Percentiles rank a stretch among this genome's conserved stretches.
Evolutionary conservation across 2,113 vertebrate species (phyloP).

Genomic region (Leucopsar rothschildi): DNA sequence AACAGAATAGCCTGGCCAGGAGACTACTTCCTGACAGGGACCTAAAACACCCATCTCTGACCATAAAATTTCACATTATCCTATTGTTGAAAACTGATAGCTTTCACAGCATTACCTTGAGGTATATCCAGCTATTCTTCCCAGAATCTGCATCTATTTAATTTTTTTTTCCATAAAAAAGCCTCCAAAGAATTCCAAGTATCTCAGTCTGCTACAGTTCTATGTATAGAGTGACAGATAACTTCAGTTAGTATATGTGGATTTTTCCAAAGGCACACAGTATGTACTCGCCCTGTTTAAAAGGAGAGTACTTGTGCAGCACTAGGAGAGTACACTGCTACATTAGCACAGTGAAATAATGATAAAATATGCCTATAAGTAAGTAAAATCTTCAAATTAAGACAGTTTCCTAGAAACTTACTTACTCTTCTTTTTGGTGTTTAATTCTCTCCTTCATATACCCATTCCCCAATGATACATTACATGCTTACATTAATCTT

Average conservation of each 20-base stretch:
- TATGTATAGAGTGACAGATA: background rate
- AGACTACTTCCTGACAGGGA: background rate
- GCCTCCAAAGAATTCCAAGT: background rate
- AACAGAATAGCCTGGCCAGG: background rate
- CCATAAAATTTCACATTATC: background rate
- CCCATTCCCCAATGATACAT: background rate
- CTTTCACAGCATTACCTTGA: background rate
- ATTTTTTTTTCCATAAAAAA: background rate
- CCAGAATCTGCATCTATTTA: background rate
- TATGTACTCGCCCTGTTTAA: background rate
- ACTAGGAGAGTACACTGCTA: background rate
- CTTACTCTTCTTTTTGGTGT: background rate
- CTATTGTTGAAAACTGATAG: background rate
- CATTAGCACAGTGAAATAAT: background rate
- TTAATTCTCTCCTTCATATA: background rate
- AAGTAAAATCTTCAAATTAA: background rate
- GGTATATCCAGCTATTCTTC: background rate
- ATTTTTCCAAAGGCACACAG: background rate
- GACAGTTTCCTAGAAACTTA: background rate
- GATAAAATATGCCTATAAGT: background rate
- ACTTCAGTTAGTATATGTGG: background rate
- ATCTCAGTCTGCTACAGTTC: background rate
- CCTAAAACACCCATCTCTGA: background rate
- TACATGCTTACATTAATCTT: background rate
- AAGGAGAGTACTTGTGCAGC: background rate